Evolutionary conservation across 2,888 invertebrate species (phyloP).

Genomic region (Electrophaes corylata): DNA sequence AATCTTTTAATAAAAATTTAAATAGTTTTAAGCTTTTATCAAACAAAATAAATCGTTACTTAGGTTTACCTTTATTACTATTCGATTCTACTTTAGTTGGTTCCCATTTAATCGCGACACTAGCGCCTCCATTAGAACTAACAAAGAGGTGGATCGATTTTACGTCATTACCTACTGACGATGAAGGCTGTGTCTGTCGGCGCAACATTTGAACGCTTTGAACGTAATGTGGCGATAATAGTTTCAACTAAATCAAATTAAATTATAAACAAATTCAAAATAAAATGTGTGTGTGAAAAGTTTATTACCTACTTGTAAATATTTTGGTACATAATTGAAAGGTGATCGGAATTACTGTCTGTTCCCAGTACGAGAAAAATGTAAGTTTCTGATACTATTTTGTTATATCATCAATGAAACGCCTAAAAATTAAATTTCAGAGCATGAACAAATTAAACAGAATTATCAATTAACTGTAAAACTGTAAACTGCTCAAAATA

Average conservation of each 20-base stretch:
- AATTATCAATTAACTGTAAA: not conserved
- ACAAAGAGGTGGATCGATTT: conserved; percentile 58
- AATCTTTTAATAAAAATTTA: no score
- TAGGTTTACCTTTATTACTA: no score
- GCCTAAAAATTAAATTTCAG: not conserved
- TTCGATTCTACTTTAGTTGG: no score
- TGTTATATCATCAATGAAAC: not conserved
- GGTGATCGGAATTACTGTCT: conserved; percentile 14
- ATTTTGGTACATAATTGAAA: conserved; percentile 12
- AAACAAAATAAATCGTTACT: no score
- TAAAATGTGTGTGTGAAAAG: conserved; percentile 43
- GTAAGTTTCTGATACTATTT: conserved; percentile 22
- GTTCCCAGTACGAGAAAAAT: conserved; percentile 3
- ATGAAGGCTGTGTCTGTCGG: conserved; percentile 62
- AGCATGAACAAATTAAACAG: not conserved
- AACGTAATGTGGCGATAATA: conserved; percentile 59
- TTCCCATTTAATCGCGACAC: no score
- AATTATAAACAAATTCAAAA: conserved; percentile 37
- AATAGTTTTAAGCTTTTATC: no score
- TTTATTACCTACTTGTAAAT: conserved; percentile 16
- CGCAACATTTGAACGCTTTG: conserved; percentile 76
- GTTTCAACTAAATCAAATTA: conserved; percentile 45
- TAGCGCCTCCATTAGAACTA: not conserved
- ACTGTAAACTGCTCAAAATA: no score
- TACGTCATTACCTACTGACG: conserved; percentile 57